Base-by-base conservation (phyloP, 2,113 vertebrate species). In the Elephantulus edwardii region DNA sequence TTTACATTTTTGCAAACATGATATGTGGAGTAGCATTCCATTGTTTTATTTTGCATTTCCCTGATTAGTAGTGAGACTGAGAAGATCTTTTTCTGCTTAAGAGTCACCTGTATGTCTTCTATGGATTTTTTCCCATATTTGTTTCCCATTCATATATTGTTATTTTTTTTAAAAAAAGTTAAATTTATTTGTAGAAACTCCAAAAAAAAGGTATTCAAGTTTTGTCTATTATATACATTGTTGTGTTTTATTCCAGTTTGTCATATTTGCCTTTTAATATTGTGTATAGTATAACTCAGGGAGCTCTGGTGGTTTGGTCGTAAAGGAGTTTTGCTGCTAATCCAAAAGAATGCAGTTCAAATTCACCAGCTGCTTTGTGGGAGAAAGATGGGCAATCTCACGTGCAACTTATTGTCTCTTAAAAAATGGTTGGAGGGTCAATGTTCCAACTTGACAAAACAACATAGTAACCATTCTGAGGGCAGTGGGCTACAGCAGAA, bases 11-110 rank as follows among this genome's bases (percentile, higher is more conserved):
- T 92, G 77, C 72, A 83, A 91, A 80, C 54, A 56, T 28, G 40
- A 66, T 70, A 33, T 42, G 72, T 38, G 58, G 66, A 76, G 71
- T 72, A 35, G 40, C 17, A 74, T 89, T 66, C 83, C 44, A 79
- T 88, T 80, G 77, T 86, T 94, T 90, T 42, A 78, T 83, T 88
- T 92, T 90, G 71, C 48, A 72, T 88, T 86, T 94, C 30, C 33
- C 40, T 77, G 35, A 80, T 88, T 72, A 91, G 66, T 20, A 24
- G 30, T 40, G 13, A 80, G 68, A 38, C 19, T 30, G 4, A 88
- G 44, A 93, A n/a, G n/a, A 48, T 80, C 48, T 89, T 92, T 74
- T 84, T 13, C 17, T 78, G 33, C 52, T 80, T 87, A 52, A 54
- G 72, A 38, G 14, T 82, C 64, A 90, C 54, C 40, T 90, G 8